Base-by-base conservation (phyloP, 1,140 invertebrate species). In the Microplitis demolitor region DNA sequence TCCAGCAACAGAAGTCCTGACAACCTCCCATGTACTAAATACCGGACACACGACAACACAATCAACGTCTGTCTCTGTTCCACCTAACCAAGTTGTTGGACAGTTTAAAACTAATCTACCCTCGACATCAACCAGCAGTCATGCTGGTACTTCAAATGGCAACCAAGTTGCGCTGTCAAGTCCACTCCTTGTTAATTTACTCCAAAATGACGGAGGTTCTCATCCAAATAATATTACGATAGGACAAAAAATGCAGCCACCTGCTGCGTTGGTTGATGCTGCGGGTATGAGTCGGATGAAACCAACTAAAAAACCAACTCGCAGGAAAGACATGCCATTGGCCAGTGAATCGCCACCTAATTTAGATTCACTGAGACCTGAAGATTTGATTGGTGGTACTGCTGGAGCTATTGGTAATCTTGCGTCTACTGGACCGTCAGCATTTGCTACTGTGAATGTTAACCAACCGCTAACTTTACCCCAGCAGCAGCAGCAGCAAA, bases 161-260 rank as follows among this genome's bases (percentile, higher is more conserved):
- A 89, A 82, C 85, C 87, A 90, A 78, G 90, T 93, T 39, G 92
- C 92, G 24, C 90, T 95, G 78, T 94, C 95, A 71, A 96, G 95
- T 84, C 96, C 96, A n/a, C 85, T 97, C 66, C 88, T 97, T 56
- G 96, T 97, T 3, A 98, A 97, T 87, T 86, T 97, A 68, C 87
- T 97, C 76, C 95, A 97, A 88, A 97, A 95, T 82, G 95, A 96
- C 80, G 92, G 91, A 63, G 85, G 89, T 4, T 78, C 88, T 37
- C 88, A 88, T 82, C 77, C 88, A 34, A 86, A 84, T 60, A 87
- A 84, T 71, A 79, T 84, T 54, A 39, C 14, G 2, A 78, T 82
- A 5, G 78, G 72, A 72, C 86, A 79, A 33, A 90, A 89, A 76
- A 88, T 87, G 78, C 84, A 86, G 64, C 88, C 88, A 45, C 89